A percentile compares a stretch with the other conserved stretches of the same genome.
These are phyloP conservation scores for Pocillopora damicornis DNA, from an alignment of 64 coral and sea anemone species.

Conservation along the genomic window DNA sequence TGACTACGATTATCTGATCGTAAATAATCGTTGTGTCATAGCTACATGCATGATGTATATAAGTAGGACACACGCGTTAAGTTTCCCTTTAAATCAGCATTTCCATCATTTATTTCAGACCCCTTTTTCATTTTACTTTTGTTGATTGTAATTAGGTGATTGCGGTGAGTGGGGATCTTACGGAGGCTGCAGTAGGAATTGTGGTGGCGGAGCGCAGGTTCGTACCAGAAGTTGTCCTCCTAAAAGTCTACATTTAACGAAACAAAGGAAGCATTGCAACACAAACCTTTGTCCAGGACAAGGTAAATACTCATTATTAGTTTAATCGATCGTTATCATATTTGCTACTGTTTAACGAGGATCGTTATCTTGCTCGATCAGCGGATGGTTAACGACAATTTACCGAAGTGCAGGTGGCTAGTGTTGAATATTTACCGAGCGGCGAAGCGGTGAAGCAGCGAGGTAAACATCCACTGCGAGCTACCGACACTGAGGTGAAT, in stretches of 20 bases:
- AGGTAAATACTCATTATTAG: not conserved
- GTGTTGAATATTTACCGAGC: no score
- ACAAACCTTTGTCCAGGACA: conserved; percentile 4
- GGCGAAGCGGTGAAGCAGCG: no score
- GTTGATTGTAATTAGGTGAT: not conserved
- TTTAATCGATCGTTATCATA: no score
- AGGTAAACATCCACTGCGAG: no score
- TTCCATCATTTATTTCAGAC: not conserved
- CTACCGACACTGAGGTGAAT: no score
- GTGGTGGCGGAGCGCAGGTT: not conserved
- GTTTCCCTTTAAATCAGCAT: not conserved
- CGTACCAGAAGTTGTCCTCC: not conserved
- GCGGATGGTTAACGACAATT: no score
- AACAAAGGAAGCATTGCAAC: conserved; percentile 8
- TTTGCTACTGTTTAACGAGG: not conserved
- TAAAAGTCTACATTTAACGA: not conserved
- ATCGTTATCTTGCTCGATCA: not conserved
- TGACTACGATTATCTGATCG: no score
- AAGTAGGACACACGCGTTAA: not conserved
- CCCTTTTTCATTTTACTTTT: not conserved
- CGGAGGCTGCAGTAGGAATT: not conserved
- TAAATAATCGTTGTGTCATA: not conserved
- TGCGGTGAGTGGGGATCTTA: not conserved
- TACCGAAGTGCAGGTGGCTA: no score
- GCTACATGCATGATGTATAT: not conserved